Conservation (phyloP, 2,113 vertebrate species). For the Chionodraco myersi region DNA sequence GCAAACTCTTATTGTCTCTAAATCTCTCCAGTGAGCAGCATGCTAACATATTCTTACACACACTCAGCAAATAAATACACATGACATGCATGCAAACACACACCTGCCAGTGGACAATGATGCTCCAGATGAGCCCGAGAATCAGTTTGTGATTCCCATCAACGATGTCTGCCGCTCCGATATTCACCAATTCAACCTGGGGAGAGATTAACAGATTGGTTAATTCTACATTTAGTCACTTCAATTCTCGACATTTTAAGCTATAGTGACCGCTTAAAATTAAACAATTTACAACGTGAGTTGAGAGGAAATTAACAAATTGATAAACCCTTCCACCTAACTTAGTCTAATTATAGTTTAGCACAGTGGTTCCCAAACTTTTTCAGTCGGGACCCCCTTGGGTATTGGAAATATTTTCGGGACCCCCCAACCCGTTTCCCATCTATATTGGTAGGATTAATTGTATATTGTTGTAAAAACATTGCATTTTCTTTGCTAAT, state of each 20-base stretch:
- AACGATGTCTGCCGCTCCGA: slow-evolving; percentile 96
- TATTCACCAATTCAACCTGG: slow-evolving; percentile 98
- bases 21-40: not conserved
- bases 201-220: not conserved
- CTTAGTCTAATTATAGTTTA: not conserved
- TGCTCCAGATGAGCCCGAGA: slow-evolving; percentile 98
- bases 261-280: not conserved
- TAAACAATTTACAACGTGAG: not conserved
- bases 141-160: slow-evolving; percentile 99
- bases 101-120: slow-evolving; percentile 99
- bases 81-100: slow-evolving; percentile 28
- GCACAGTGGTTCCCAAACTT: not conserved
- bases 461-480: too few relatives aligned
- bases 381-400: too few relatives aligned
- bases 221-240: not conserved
- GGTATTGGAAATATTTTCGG: too few relatives aligned
- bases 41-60: not conserved
- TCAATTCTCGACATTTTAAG: not conserved
- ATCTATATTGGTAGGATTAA: too few relatives aligned
- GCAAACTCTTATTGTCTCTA: not conserved
- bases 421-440: too few relatives aligned
- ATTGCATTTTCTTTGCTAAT: too few relatives aligned
- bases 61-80: not conserved
- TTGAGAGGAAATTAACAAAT: not conserved
- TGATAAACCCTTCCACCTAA: not conserved